These are phyloP conservation scores for Dryobotodes eremita DNA, from an alignment of 2,888 invertebrate genomes.

Conservation along the genomic window DNA sequence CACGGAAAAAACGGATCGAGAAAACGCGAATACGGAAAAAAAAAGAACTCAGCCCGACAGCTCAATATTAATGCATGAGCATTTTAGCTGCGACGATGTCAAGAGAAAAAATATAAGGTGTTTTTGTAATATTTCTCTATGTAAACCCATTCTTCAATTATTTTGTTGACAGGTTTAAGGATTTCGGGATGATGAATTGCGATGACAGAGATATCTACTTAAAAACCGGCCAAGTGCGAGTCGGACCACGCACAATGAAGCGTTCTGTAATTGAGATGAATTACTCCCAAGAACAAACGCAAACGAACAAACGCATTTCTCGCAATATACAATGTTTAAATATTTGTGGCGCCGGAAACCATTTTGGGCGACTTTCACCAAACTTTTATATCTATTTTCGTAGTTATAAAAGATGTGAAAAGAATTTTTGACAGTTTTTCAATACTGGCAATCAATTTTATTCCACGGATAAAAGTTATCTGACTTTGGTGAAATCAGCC, in stretches of 20 bases:
- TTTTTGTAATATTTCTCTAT: background rate
- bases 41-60: background rate
- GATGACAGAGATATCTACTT: background rate
- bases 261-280: too few species aligned
- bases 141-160: constrained; percentile 39
- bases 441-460: too few species aligned
- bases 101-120: background rate
- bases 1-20: background rate
- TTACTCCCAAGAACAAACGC: too few species aligned
- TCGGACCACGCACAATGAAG: too few species aligned
- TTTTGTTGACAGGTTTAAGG: background rate
- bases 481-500: too few species aligned
- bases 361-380: background rate
- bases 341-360: constrained; percentile 1
- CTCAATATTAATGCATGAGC: constrained; percentile 34
- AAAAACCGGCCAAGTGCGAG: background rate
- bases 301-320: too few species aligned
- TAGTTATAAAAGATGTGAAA: too few species aligned
- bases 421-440: too few species aligned
- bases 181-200: constrained; percentile 19
- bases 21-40: constrained; percentile 17
- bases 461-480: too few species aligned
- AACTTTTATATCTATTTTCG: too few species aligned
- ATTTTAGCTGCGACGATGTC: background rate
- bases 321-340: constrained; percentile 12